Conservation (phyloP, 2,888 invertebrate genomes). For the Trichacis sp. region DNA sequence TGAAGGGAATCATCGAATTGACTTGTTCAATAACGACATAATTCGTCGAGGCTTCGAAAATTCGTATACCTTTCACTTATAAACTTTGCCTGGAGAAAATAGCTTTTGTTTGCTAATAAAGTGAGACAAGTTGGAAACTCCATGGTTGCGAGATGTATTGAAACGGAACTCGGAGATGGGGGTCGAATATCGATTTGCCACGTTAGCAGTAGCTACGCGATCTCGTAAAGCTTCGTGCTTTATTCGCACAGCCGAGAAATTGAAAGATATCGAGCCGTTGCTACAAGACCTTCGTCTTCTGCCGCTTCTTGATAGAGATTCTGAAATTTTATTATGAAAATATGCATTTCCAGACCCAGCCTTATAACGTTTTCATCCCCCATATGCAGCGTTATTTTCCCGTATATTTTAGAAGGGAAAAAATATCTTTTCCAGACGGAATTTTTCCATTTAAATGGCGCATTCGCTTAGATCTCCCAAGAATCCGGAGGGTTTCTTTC, state of each 20-base stretch:
- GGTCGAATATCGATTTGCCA: conserved; percentile 59
- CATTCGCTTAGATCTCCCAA: too few species aligned
- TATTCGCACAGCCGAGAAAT: conserved; percentile 53
- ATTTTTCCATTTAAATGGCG: too few species aligned
- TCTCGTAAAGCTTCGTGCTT: conserved; percentile 50
- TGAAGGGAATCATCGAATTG: not conserved
- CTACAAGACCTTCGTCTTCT: conserved; percentile 10
- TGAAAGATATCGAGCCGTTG: conserved; percentile 49
- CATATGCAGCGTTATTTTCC: not conserved
- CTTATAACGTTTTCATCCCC: not conserved
- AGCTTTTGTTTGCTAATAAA: conserved; percentile 29
- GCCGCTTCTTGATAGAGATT: conserved; percentile 22
- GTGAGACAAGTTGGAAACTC: conserved; percentile 38
- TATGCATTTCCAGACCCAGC: not conserved
- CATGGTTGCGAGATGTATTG: conserved; percentile 43
- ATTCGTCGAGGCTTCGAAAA: not conserved
- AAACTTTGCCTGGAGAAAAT: conserved; percentile 9
- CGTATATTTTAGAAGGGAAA: too few species aligned
- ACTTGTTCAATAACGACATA: not conserved
- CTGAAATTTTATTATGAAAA: conserved; percentile 15
- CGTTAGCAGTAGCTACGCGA: conserved; percentile 50
- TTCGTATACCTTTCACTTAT: conserved; percentile 11
- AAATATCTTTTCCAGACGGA: too few species aligned
- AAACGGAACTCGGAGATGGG: conserved; percentile 45
- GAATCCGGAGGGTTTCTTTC: too few species aligned